Evolutionary conservation across 2,797 vertebrate genomes (phyloP), one percentile per base, ranked within the genome.

Genomic region (Takifugu rubripes): DNA sequence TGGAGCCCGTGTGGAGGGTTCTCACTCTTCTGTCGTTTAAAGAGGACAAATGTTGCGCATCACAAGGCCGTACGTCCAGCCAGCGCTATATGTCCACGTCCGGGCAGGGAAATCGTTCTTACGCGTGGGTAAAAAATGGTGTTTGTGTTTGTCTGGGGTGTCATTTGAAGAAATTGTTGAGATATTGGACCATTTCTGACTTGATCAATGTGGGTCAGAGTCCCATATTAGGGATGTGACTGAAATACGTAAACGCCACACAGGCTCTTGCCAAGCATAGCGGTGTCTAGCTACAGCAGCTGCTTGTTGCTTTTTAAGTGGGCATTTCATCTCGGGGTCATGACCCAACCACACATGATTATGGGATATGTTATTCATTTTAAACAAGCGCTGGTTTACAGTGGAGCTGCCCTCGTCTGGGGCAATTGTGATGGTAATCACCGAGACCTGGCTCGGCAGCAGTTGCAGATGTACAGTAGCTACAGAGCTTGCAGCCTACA

Each of bases 131-230:
- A 40, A 42, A 25, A 33, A 31, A 27, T 16, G 33, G 48, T 49
- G 6, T 66, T 14, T 44, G 6, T 51, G 52, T 58, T 57, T 25
- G 44, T 59, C 29, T 15, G 54, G 17, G 25, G 58, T 61, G 59
- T 66, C 40, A 71, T 56, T 63, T 46, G 48, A 60, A 49, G 40
- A 58, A 67, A 72, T 47, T 55, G 54, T 27, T 52, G 51, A 64
- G 43, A 53, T 55, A 69, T 52, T 65, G 59, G 55, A 43, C 67
- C 54, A 46, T 25, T 26, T 54, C 61, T 21, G 42, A 17, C 6
- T 21, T 40, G 36, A 67, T 72, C 58, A 27, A 42, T 70, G 14
- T 17, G 33, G 27, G 45, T 66, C 25, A 47, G 29, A 27, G 16
- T 49, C 15, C 49, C 42, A 47, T 24, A 40, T 49, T 24, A 57